Percentiles rank a stretch among this genome's conserved stretches.
phyloP scores from a whole-genome alignment of 2,888 invertebrate genomes.

The Drosophila nigricruria region DNA sequence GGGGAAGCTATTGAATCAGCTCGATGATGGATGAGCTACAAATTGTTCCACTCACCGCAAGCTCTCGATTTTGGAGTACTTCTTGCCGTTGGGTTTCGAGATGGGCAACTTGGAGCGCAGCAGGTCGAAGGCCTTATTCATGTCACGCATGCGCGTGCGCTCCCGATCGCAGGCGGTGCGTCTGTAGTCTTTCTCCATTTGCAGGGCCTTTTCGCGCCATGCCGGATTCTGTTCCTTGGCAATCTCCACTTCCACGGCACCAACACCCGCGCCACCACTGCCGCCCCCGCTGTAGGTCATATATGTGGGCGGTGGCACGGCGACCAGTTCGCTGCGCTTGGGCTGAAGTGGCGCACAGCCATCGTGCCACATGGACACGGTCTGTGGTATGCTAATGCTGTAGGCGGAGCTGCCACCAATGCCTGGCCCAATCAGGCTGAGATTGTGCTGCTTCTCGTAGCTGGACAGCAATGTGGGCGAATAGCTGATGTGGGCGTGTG shows the following conservation, averaged over 20 bases:
- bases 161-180: conserved; percentile 94
- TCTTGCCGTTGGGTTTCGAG: conserved; percentile 93
- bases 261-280: conserved; percentile 16
- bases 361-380: conserved; percentile 80
- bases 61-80: conserved; percentile 94
- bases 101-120: conserved; percentile 91
- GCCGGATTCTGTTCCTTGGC: conserved; percentile 84
- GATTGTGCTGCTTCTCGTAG: conserved; percentile 58
- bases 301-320: conserved; percentile 77
- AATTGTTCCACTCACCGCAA: conserved; percentile 87
- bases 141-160: conserved; percentile 93
- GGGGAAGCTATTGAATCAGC: neutral
- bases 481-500: conserved; percentile 50
- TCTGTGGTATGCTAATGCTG: conserved; percentile 78
- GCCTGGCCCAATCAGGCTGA: conserved; percentile 27
- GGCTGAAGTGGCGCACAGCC: conserved; percentile 33
- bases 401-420: conserved; percentile 33
- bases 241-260: conserved; percentile 72
- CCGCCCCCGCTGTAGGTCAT: conserved; percentile 60
- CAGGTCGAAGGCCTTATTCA: conserved; percentile 93
- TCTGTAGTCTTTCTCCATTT: conserved; percentile 91
- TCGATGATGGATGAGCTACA: neutral
- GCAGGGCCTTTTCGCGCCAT: conserved; percentile 88
- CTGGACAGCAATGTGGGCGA: conserved; percentile 50
- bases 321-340: conserved; percentile 66